phyloP scores from a whole-genome alignment of 2,113 vertebrate species.

The Prietella phreatophila region DNA sequence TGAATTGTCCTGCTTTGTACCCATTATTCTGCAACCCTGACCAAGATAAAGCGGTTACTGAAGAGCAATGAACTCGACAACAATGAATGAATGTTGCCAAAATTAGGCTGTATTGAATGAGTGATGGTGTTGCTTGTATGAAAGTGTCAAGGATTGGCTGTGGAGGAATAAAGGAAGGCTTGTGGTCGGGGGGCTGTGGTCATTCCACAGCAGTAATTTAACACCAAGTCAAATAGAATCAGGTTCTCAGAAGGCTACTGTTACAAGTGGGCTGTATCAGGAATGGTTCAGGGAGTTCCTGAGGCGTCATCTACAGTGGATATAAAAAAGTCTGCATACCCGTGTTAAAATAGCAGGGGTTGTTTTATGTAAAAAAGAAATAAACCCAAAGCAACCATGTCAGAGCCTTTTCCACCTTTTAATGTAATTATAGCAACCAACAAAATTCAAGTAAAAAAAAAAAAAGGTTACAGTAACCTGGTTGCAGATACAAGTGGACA shows the following conservation, averaged over 20 bases:
- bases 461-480: background rate
- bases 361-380: background rate
- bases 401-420: background rate
- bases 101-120: background rate
- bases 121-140: background rate
- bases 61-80: background rate
- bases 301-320: background rate
- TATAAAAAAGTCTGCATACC: background rate
- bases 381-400: background rate
- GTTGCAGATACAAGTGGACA: background rate
- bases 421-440: background rate
- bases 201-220: constrained; percentile 38
- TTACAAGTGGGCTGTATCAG: constrained; percentile 9
- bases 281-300: background rate
- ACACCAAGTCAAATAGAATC: constrained; percentile 15
- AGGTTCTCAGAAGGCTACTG: background rate
- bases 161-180: constrained; percentile 24
- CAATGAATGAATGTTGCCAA: background rate
- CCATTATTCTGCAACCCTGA: background rate
- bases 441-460: background rate
- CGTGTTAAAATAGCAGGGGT: background rate
- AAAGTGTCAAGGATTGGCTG: background rate
- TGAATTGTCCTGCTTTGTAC: background rate
- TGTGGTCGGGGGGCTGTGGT: constrained; percentile 28
- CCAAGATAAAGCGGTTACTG: background rate